These are phyloP conservation scores for Exaiptasia diaphana DNA, from an alignment of 64 coral and sea anemone species.

Conservation along the genomic window DNA sequence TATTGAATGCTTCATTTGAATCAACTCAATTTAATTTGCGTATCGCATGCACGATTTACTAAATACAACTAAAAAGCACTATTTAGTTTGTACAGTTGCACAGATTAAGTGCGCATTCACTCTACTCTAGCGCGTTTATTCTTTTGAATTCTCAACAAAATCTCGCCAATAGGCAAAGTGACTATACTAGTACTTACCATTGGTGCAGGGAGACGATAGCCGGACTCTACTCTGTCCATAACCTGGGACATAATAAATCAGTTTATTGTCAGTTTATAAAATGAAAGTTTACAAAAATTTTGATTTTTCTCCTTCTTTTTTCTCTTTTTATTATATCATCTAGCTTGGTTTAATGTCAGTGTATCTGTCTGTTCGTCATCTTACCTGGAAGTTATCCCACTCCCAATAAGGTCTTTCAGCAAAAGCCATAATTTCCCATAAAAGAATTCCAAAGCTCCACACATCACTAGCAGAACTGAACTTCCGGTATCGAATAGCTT, in stretches of 20 bases:
- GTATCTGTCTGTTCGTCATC: not conserved
- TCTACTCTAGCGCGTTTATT: no score
- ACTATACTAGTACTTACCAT: no score
- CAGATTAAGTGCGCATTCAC: no score
- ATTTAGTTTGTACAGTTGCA: no score
- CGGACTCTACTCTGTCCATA: constrained; percentile 76
- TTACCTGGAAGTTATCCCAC: constrained; percentile 86
- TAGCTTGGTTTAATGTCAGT: not conserved
- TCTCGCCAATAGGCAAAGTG: no score
- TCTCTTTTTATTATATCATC: not conserved
- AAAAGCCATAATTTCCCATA: constrained; percentile 89
- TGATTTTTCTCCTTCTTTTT: not conserved
- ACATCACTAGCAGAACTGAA: constrained; percentile 86
- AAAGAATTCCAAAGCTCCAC: constrained; percentile 85
- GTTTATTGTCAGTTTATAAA: not conserved
- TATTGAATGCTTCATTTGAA: no score
- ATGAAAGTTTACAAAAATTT: not conserved
- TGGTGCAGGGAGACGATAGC: constrained; percentile 74
- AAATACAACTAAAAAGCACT: no score
- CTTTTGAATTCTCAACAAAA: no score
- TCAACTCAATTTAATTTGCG: no score
- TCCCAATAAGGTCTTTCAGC: constrained; percentile 83
- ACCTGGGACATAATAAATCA: constrained; percentile 17
- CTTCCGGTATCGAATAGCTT: constrained; percentile 81
- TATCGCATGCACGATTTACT: no score